A percentile compares a stretch with the other conserved stretches of the same genome.
Conservation (phyloP, 2,797 vertebrate species). For the Alectoris magna region DNA sequence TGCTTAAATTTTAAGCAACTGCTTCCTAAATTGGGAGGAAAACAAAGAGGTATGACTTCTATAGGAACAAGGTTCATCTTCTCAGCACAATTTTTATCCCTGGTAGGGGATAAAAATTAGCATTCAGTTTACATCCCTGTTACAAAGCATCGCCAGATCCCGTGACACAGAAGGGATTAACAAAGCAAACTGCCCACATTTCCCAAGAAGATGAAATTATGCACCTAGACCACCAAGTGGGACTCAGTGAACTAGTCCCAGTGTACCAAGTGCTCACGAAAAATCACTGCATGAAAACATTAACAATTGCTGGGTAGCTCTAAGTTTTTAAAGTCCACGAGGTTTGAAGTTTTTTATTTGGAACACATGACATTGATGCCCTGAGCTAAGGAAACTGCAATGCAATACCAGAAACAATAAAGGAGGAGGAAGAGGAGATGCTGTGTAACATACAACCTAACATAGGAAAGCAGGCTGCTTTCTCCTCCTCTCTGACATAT, state of each 20-base stretch:
- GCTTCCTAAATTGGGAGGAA: not conserved
- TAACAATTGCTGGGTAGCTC: not conserved
- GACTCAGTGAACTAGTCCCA: not conserved
- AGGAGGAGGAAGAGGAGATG: not conserved
- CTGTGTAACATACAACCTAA: not conserved
- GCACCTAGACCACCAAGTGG: not conserved
- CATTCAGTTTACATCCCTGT: not conserved
- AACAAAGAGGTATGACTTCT: not conserved
- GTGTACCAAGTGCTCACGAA: accelerated
- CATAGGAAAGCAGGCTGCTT: not conserved
- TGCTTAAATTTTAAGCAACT: not conserved
- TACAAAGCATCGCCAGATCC: not conserved
- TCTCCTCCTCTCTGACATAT: not conserved
- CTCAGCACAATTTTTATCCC: not conserved
- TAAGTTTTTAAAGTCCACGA: not conserved
- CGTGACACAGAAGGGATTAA: not conserved
- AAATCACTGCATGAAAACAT: not conserved
- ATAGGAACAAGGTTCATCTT: not conserved
- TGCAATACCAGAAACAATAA: not conserved
- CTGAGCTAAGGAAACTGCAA: not conserved
- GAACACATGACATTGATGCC: not conserved
- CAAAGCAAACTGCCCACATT: not conserved
- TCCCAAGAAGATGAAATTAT: not conserved
- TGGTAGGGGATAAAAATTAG: not conserved
- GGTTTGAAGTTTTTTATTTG: not conserved